phyloP scores from a whole-genome alignment of 2,797 vertebrate species.

The Pangasius krempfi region DNA sequence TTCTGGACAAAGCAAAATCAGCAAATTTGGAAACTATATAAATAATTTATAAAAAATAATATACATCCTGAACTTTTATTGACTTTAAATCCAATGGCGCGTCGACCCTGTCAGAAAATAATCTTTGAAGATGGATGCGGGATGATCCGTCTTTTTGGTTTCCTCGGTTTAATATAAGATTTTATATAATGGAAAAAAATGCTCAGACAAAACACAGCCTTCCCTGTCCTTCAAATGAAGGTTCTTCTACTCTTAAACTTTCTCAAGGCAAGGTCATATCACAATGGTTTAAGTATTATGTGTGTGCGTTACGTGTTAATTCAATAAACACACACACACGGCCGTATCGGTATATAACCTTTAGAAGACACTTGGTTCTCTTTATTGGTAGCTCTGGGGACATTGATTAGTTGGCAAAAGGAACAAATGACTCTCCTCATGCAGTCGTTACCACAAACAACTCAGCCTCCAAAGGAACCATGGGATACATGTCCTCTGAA shows the following conservation, averaged over 20 bases:
- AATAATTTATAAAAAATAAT: slow-evolving; percentile 34
- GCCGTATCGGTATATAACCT: slow-evolving; percentile 66
- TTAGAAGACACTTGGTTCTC: slow-evolving; percentile 59
- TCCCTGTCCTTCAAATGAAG: slow-evolving; percentile 59
- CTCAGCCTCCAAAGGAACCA: slow-evolving; percentile 20
- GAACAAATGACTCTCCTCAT: slow-evolving; percentile 72
- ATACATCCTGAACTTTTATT: slow-evolving; percentile 71
- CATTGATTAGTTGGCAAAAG: slow-evolving; percentile 73
- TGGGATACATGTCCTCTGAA: slow-evolving; percentile 1
- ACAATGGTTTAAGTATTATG: slow-evolving; percentile 44
- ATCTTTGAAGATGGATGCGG: slow-evolving; percentile 64
- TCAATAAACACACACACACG: slow-evolving; percentile 59
- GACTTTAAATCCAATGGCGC: slow-evolving; percentile 68
- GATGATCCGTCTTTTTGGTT: slow-evolving; percentile 64
- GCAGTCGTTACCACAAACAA: slow-evolving; percentile 62
- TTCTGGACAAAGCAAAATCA: slow-evolving; percentile 5
- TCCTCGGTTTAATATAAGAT: neutral
- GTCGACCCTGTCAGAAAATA: slow-evolving; percentile 62
- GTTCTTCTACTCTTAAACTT: slow-evolving; percentile 66
- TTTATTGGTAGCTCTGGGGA: slow-evolving; percentile 67
- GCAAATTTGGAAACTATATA: slow-evolving; percentile 38
- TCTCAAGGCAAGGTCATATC: slow-evolving; percentile 62
- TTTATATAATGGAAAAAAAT: slow-evolving; percentile 54
- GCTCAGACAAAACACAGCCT: slow-evolving; percentile 69
- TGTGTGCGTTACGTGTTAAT: slow-evolving; percentile 51